Evolutionary conservation across 2,888 invertebrate species (phyloP).

Genomic region (Dicyrtomina minuta): DNA sequence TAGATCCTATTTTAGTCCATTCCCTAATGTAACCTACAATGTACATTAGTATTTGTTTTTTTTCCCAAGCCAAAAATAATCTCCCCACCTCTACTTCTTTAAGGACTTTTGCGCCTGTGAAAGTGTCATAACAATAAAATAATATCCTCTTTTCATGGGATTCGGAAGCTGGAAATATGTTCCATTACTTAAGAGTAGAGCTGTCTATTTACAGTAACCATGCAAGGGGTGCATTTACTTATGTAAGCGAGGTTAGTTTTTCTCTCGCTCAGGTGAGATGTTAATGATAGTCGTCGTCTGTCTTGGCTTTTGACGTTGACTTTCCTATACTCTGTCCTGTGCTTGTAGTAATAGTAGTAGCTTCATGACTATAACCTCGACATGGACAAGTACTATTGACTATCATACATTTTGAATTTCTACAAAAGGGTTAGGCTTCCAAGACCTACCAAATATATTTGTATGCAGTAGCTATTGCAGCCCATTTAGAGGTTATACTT

Average conservation of each 20-base stretch:
- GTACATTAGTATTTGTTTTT: too few species aligned
- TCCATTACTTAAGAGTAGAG: conserved; percentile 23
- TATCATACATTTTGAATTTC: conserved; percentile 15
- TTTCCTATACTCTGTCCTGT: neutral
- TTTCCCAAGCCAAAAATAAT: conserved; percentile 14
- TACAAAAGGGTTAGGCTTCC: neutral
- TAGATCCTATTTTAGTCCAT: too few species aligned
- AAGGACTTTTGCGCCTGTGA: conserved; percentile 32
- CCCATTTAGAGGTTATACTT: too few species aligned
- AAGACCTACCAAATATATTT: too few species aligned
- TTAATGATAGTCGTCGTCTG: neutral
- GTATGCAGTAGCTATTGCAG: too few species aligned
- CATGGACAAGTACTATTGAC: neutral
- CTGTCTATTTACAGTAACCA: conserved; percentile 15
- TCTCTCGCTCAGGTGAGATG: conserved; percentile 3
- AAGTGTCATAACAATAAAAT: conserved; percentile 30
- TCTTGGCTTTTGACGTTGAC: too few species aligned
- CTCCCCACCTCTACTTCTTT: conserved; percentile 16
- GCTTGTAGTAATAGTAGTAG: too few species aligned
- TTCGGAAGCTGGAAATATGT: conserved; percentile 29
- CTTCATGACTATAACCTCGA: neutral
- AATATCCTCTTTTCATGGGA: conserved; percentile 29
- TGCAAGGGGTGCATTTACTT: conserved; percentile 32
- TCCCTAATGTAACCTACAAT: too few species aligned
- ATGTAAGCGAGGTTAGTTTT: conserved; percentile 21